These are phyloP conservation scores for Hemibagrus guttatus DNA, from an alignment of 2,797 vertebrate genomes.

Conservation along the genomic window DNA sequence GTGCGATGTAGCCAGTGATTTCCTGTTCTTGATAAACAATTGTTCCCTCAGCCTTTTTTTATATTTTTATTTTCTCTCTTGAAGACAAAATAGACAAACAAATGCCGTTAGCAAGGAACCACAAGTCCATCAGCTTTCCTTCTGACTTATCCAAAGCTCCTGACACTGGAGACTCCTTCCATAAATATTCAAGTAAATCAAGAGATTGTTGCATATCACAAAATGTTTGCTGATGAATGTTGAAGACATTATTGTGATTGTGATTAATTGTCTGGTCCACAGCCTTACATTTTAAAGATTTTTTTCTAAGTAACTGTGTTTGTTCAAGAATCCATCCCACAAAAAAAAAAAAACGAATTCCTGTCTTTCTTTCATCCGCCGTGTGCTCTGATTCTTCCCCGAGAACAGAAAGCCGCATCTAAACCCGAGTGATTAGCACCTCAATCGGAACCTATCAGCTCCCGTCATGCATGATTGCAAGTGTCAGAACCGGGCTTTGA, in stretches of 20 bases:
- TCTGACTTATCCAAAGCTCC: background rate
- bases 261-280: background rate
- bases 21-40: background rate
- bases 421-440: slow-evolving; percentile 33
- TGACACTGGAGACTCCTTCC: background rate
- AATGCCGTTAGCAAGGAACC: background rate
- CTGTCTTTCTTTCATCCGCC: background rate
- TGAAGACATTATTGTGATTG: background rate
- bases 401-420: background rate
- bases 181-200: background rate
- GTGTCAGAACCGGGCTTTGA: slow-evolving; percentile 37
- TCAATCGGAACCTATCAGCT: slow-evolving; percentile 48
- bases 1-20: background rate
- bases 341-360: background rate
- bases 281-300: background rate
- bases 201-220: too few relatives aligned
- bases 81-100: background rate
- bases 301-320: background rate
- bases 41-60: background rate
- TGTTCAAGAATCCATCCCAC: background rate
- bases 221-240: background rate
- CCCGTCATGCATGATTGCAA: slow-evolving; percentile 41
- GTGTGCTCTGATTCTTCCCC: background rate
- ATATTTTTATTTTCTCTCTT: background rate
- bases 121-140: too few relatives aligned